Conservation (phyloP, 2,888 invertebrate genomes). For the Noctuana brunneofusca region DNA sequence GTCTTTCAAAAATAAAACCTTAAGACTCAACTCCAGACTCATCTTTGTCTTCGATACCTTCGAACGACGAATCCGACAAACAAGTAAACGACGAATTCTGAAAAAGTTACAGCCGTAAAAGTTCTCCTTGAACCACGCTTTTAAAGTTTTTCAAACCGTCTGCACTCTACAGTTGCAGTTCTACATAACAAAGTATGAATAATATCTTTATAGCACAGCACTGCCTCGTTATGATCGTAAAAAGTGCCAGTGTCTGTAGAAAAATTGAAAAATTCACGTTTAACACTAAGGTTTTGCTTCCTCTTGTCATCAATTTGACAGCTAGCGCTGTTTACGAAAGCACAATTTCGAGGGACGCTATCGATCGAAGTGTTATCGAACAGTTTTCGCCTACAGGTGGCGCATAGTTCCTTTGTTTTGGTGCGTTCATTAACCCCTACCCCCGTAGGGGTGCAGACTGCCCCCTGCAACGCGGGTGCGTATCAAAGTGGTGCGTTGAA, state of each 20-base stretch:
- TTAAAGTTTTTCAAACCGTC: constrained; percentile 15
- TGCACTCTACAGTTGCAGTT: constrained; percentile 9
- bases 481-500: constrained; percentile 28
- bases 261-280: background rate
- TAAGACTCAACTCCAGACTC: background rate
- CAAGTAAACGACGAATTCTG: constrained; percentile 31
- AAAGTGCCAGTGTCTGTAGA: background rate
- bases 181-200: background rate
- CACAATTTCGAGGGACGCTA: constrained; percentile 26
- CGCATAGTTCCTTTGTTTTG: constrained; percentile 64
- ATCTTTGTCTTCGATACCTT: constrained; percentile 23
- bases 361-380: constrained; percentile 27
- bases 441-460: constrained; percentile 60
- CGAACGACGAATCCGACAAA: constrained; percentile 28
- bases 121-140: constrained; percentile 16
- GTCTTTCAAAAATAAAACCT: constrained; percentile 1
- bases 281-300: background rate
- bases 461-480: constrained; percentile 36
- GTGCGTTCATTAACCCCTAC: constrained; percentile 66
- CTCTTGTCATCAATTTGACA: background rate
- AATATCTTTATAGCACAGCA: background rate
- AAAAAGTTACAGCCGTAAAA: constrained; percentile 38
- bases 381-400: constrained; percentile 59
- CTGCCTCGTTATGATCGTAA: background rate
- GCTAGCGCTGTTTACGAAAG: background rate